Evolutionary conservation across 2,888 invertebrate genomes (phyloP), one percentile per base, ranked within the genome.

Genomic region (Coleophora deauratella): DNA sequence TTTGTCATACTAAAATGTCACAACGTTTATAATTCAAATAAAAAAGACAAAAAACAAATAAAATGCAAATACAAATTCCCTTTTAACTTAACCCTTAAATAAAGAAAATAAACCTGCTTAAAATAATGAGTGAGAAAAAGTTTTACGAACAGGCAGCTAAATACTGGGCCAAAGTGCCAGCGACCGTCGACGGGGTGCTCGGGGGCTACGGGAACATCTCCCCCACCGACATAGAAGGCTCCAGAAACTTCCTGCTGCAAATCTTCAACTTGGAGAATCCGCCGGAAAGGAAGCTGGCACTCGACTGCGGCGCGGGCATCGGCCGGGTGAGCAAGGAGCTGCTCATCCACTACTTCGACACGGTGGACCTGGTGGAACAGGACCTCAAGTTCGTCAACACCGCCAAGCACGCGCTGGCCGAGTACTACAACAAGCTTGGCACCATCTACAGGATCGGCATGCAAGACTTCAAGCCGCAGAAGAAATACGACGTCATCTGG

Each of bases 261-360:
- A 56, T 84, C 42, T 57, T 81, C 41, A 49, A 57, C 10, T 56
- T 55, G 1, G 87, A 90, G 43, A 63, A 64, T 35, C 67, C 77
- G 37, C 91, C 91, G 3, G 88, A 81, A 0, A 89, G 79, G 39
- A 73, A 81, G 35, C 78, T 88, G 46, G 97, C 95, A 1, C 77
- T 98, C 8, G 99, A 99, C 66, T 99, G 99, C 74, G 99, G 99
- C 3, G 95, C 98, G 11, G 99, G 99, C 2, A 99, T 99, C 55
- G 99, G 99, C 0, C 88, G 99, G 55, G 92, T 99, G 33, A 93
- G 95, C 1, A 96, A 96, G 67, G 88, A 94, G 47, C 55, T 99
- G 9, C 81, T 99, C 13, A 82, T 93, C 40, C 91, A 93, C 34
- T 75, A 91, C 50, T 99, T 98, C 74, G 86, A 91, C 9, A 89